Conservation (phyloP, 2,888 invertebrate species). For the Kuschelorhynchus macadamiae region DNA sequence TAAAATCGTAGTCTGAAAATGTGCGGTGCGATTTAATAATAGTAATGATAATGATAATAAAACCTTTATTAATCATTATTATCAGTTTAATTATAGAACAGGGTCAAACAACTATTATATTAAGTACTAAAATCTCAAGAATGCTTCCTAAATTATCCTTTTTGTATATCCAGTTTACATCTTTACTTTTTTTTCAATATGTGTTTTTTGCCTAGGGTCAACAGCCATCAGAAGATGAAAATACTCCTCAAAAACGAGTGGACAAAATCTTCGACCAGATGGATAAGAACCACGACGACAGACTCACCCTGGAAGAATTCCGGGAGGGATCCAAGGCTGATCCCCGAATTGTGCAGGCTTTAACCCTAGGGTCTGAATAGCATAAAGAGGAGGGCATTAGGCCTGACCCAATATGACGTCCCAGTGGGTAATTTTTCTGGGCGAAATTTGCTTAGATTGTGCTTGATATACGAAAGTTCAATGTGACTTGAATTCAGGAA, state of each 20-base stretch:
- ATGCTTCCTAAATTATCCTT: too few species aligned
- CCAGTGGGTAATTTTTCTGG: constrained; percentile 11
- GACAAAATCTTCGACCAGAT: constrained; percentile 99
- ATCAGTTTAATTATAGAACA: too few species aligned
- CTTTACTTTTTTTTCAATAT: too few species aligned
- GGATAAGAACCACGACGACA: constrained; percentile 99
- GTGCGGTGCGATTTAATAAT: too few species aligned
- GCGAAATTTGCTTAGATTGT: constrained; percentile 18
- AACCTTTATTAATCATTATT: too few species aligned
- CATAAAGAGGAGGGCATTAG: constrained; percentile 64
- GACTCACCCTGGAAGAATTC: constrained; percentile 95
- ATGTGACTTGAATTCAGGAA: not conserved
- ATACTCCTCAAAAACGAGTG: constrained; percentile 94
- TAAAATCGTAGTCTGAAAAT: too few species aligned
- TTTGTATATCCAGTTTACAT: too few species aligned
- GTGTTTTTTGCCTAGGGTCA: too few species aligned
- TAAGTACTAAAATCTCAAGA: too few species aligned
- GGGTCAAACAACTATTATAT: too few species aligned
- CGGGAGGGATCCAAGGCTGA: constrained; percentile 98
- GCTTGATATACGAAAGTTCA: not conserved
- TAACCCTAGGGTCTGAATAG: constrained; percentile 86
- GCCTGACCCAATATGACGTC: constrained; percentile 63
- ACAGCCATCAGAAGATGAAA: constrained; percentile 90
- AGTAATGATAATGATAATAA: too few species aligned
- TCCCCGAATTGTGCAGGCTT: constrained; percentile 95